Evolutionary conservation across 2,113 vertebrate species (phyloP).

Genomic region (Sterrhoptilus dennistouni): DNA sequence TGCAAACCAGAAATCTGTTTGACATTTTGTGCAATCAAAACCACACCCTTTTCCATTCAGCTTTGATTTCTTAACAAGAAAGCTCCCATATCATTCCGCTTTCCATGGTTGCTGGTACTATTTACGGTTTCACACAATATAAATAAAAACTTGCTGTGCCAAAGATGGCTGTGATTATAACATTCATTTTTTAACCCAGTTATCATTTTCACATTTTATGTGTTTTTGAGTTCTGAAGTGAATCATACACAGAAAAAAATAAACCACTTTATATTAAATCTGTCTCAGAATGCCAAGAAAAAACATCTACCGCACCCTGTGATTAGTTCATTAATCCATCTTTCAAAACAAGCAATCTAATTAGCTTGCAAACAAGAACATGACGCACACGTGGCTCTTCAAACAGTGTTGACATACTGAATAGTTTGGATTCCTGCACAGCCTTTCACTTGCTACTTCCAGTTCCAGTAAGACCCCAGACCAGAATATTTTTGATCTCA

Average conservation of each 20-base stretch:
- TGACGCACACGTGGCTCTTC: conserved; percentile 28
- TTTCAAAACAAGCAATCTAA: conserved; percentile 57
- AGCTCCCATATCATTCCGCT: background rate
- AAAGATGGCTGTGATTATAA: background rate
- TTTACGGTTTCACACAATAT: background rate
- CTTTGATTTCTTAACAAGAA: conserved; percentile 9
- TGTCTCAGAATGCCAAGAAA: conserved; percentile 14
- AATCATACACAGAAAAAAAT: background rate
- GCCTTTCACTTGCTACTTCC: conserved; percentile 19
- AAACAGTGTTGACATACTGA: conserved; percentile 9
- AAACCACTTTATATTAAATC: background rate
- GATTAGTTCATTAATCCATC: conserved; percentile 56
- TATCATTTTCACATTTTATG: background rate
- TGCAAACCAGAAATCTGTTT: background rate
- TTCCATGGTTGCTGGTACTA: background rate
- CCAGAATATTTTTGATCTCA: background rate
- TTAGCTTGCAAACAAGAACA: conserved; percentile 53
- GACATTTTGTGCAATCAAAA: background rate
- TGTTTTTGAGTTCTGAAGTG: conserved; percentile 9
- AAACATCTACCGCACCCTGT: conserved; percentile 15
- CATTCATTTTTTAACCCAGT: background rate
- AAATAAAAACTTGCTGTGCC: background rate
- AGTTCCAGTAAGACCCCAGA: background rate
- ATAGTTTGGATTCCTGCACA: background rate
- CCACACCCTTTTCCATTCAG: background rate